phyloP scores from a whole-genome alignment of 2,113 vertebrate species.

The Mola mola region DNA sequence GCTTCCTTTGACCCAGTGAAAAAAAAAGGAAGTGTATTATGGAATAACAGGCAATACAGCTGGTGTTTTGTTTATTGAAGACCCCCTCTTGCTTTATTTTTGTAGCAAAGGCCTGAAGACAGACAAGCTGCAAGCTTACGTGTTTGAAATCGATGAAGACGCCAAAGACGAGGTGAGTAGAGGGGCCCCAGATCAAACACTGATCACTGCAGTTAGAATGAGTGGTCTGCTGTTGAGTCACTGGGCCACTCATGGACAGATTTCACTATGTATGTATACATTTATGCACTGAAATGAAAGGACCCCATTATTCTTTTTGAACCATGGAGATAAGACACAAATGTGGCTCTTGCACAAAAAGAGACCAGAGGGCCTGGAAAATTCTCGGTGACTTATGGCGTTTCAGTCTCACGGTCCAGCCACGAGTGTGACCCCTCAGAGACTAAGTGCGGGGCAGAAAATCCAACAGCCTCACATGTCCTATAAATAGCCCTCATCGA shows the following conservation, averaged over 20 bases:
- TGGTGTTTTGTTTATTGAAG: slow-evolving; percentile 18
- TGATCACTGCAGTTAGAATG: slow-evolving; percentile 1
- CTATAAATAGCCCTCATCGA: slow-evolving; percentile 78
- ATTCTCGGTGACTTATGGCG: slow-evolving; percentile 18
- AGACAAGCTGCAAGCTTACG: slow-evolving; percentile 92
- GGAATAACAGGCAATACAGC: background rate
- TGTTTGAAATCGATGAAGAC: slow-evolving; percentile 96
- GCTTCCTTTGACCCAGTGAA: background rate
- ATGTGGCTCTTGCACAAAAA: background rate
- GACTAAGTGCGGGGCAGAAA: slow-evolving; percentile 35
- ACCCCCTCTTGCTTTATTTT: slow-evolving; percentile 42
- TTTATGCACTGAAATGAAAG: too few species aligned
- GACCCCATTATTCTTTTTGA: slow-evolving; percentile 1
- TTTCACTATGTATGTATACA: too few species aligned
- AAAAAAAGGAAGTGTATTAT: background rate
- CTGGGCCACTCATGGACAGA: background rate
- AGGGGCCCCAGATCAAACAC: background rate
- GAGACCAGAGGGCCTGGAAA: background rate
- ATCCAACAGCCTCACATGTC: slow-evolving; percentile 43
- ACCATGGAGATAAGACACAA: background rate
- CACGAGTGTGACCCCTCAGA: slow-evolving; percentile 4
- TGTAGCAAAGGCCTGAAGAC: slow-evolving; percentile 93
- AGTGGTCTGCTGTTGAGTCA: slow-evolving; percentile 10
- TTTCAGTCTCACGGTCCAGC: background rate
- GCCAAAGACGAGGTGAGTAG: slow-evolving; percentile 89